These are phyloP conservation scores for Chelon auratus DNA, from an alignment of 2,797 vertebrate species.

Conservation along the genomic window DNA sequence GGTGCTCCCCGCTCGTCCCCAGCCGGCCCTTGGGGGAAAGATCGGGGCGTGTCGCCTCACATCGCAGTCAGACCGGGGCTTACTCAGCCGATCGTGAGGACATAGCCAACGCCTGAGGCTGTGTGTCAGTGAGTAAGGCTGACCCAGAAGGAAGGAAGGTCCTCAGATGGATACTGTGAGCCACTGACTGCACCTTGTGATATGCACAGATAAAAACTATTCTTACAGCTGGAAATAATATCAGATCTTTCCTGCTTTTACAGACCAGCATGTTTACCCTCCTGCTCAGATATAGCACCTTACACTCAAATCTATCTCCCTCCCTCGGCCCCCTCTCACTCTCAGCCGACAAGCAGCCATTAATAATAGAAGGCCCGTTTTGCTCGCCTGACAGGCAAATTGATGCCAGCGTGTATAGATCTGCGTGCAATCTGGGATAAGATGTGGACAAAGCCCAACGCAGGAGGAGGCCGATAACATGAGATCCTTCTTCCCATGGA, in stretches of 20 bases:
- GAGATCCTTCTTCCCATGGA: constrained; percentile 34
- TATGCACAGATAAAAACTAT: background rate
- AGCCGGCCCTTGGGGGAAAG: constrained; percentile 46
- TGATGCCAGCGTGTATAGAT: constrained; percentile 38
- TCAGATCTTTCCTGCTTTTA: constrained; percentile 2
- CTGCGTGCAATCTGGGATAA: constrained; percentile 43
- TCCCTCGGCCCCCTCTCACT: constrained; percentile 8
- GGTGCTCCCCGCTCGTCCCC: constrained; percentile 40
- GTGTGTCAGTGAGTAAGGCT: constrained; percentile 66
- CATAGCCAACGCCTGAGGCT: constrained; percentile 43
- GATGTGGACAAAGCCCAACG: constrained; percentile 40
- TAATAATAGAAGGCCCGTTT: constrained; percentile 49
- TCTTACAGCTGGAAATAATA: background rate
- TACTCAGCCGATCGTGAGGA: constrained; percentile 31
- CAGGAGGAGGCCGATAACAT: constrained; percentile 40
- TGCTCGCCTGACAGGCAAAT: constrained; percentile 50
- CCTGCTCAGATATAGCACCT: constrained; percentile 25
- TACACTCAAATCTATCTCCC: constrained; percentile 2
- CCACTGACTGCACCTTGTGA: background rate
- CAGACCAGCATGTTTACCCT: constrained; percentile 4
- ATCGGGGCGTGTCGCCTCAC: constrained; percentile 46
- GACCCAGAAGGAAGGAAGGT: constrained; percentile 48
- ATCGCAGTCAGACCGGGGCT: constrained; percentile 47
- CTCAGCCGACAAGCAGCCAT: constrained; percentile 28
- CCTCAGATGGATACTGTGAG: constrained; percentile 1